Conservation (phyloP, 2,888 invertebrate species). For the Harpalus rufipes region DNA sequence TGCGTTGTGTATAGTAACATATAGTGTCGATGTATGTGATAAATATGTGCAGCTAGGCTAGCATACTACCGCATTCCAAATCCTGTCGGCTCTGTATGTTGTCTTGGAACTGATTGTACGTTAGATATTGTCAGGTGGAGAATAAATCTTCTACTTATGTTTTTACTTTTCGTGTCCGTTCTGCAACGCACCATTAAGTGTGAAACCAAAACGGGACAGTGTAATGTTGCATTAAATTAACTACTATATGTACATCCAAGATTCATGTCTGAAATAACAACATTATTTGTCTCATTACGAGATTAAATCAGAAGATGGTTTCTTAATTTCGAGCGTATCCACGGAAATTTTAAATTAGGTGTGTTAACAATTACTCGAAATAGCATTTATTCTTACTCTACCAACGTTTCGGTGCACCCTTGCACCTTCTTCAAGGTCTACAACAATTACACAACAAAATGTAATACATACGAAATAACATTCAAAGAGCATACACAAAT, state of each 20-base stretch:
- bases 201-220: background rate
- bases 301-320: background rate
- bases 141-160: constrained; percentile 28
- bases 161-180: constrained; percentile 14
- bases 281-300: background rate
- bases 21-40: constrained; percentile 27
- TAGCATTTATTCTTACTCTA: too few species aligned
- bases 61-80: constrained; percentile 34
- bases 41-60: constrained; percentile 12
- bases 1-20: too few species aligned
- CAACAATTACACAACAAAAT: too few species aligned
- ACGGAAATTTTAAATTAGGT: constrained; percentile 21
- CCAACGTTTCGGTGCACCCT: too few species aligned
- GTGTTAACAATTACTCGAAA: too few species aligned
- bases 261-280: background rate
- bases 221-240: constrained; percentile 27
- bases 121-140: constrained; percentile 34
- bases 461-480: too few species aligned
- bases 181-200: constrained; percentile 24
- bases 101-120: constrained; percentile 16
- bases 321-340: background rate
- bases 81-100: constrained; percentile 18
- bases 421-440: too few species aligned
- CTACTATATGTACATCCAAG: background rate
- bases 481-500: too few species aligned